phyloP scores from a whole-genome alignment of 1,140 invertebrate genomes.

The Aphaenogaster ashmeadi region DNA sequence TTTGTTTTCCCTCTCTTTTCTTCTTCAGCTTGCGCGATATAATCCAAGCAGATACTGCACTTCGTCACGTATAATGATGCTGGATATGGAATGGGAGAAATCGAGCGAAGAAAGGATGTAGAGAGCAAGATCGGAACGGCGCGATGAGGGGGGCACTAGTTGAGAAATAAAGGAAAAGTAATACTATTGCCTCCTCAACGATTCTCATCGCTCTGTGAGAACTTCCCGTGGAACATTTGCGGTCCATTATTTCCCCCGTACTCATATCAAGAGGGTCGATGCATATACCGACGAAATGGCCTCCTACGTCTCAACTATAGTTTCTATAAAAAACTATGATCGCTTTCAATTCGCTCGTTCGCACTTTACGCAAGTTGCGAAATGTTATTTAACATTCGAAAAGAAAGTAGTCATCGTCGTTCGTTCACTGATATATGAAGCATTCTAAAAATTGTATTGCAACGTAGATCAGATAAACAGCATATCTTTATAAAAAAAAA shows the following conservation, averaged over 20 bases:
- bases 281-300: slow-evolving; percentile 20
- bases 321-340: slow-evolving; percentile 20
- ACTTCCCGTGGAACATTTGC: slow-evolving; percentile 61
- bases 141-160: not conserved
- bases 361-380: not conserved
- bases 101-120: slow-evolving; percentile 47
- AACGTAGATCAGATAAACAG: not conserved
- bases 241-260: slow-evolving; percentile 60
- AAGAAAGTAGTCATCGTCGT: not conserved
- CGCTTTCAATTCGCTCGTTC: slow-evolving; percentile 1
- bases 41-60: slow-evolving; percentile 65
- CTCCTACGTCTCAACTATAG: not conserved
- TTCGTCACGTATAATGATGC: slow-evolving; percentile 48
- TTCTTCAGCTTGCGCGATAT: slow-evolving; percentile 45
- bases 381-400: not conserved
- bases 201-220: slow-evolving; percentile 55
- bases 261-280: slow-evolving; percentile 18
- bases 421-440: not conserved
- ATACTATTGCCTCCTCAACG: slow-evolving; percentile 67
- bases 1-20: slow-evolving; percentile 45
- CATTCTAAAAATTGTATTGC: slow-evolving; percentile 9
- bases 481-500: not conserved
- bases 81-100: slow-evolving; percentile 53
- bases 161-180: slow-evolving; percentile 72
- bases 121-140: slow-evolving; percentile 9